Conservation (phyloP, 2,113 vertebrate species). For the Peromyscus leucopus region DNA sequence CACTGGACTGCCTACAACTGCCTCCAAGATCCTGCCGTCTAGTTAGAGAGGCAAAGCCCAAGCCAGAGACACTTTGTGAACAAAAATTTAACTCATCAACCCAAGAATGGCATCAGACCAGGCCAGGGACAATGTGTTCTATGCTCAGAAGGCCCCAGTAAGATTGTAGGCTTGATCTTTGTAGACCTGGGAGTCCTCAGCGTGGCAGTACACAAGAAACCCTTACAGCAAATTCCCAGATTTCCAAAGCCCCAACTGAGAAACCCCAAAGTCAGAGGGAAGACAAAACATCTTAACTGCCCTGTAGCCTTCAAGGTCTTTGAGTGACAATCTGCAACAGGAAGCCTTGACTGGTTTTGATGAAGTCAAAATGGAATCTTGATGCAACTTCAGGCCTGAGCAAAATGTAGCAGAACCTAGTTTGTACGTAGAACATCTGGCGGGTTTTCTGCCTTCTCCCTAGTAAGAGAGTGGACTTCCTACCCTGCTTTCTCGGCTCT, state of each 20-base stretch:
- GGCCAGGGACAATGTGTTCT: background rate
- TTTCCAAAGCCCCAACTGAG: background rate
- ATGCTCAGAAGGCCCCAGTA: background rate
- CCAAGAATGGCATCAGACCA: background rate
- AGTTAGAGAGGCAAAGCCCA: background rate
- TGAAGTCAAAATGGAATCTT: constrained; percentile 16
- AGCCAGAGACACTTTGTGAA: background rate
- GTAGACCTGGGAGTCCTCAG: background rate
- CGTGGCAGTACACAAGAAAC: background rate
- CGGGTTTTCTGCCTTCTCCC: accelerated
- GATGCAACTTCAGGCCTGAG: background rate
- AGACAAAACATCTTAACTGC: background rate
- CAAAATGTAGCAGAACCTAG: background rate
- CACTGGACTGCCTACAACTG: background rate
- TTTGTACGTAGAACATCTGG: background rate
- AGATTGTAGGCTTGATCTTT: background rate
- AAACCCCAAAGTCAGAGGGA: background rate
- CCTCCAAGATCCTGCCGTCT: background rate
- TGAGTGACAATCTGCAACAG: background rate
- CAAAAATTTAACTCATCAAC: background rate
- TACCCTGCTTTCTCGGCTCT: background rate
- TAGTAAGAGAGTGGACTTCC: accelerated
- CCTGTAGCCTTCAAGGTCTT: background rate
- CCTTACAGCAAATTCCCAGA: background rate
- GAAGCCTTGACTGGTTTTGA: background rate